These are phyloP conservation scores for Odiellus spinosus DNA, from an alignment of 2,888 invertebrate species.

Conservation along the genomic window DNA sequence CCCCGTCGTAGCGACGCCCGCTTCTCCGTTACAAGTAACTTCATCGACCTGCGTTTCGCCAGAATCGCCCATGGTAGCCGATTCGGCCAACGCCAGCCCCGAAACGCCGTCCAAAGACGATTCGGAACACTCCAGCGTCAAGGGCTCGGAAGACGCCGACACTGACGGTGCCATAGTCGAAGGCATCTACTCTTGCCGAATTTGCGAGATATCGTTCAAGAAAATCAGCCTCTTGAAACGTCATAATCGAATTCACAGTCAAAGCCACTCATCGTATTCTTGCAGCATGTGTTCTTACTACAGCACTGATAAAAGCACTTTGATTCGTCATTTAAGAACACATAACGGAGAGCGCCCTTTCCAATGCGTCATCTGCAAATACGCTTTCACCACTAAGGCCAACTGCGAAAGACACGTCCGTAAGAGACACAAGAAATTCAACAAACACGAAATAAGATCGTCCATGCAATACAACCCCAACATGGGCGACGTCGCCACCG, in stretches of 20 bases:
- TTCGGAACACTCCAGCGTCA: background rate
- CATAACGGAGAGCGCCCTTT: conserved; percentile 92
- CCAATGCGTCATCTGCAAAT: conserved; percentile 85
- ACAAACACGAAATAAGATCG: conserved; percentile 72
- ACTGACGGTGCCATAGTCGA: conserved; percentile 1
- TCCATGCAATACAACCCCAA: conserved; percentile 41
- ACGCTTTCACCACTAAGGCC: conserved; percentile 91
- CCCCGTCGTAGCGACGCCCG: conserved; percentile 10
- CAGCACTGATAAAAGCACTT: conserved; percentile 73
- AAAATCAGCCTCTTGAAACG: conserved; percentile 78
- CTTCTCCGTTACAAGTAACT: conserved; percentile 9
- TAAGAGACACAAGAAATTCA: conserved; percentile 72
- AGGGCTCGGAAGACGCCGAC: conserved; percentile 5
- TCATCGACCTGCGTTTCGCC: conserved; percentile 8
- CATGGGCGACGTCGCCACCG: conserved; percentile 16
- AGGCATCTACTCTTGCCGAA: conserved; percentile 40
- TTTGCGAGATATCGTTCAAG: conserved; percentile 74
- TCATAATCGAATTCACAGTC: conserved; percentile 46
- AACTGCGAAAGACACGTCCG: conserved; percentile 89
- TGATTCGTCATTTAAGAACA: conserved; percentile 78
- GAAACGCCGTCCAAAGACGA: conserved; percentile 10
- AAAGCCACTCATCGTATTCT: conserved; percentile 42
- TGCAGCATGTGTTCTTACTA: conserved; percentile 87
- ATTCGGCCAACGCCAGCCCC: conserved; percentile 23
- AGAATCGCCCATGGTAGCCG: conserved; percentile 18